Conservation (phyloP, 2,113 vertebrate genomes). For the Spheniscus mendiculus region DNA sequence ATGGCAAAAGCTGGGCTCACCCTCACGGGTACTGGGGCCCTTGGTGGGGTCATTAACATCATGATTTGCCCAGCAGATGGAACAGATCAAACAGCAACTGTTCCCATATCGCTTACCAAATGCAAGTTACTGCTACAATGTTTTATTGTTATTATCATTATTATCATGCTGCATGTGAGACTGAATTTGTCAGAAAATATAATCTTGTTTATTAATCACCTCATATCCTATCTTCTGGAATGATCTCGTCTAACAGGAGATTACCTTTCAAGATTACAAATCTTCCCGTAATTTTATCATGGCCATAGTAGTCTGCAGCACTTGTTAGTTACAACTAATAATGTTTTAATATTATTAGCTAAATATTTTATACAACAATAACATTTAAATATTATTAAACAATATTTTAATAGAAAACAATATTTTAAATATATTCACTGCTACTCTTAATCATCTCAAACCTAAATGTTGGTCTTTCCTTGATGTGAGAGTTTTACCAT, state of each 20-base stretch:
- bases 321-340: background rate
- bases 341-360: background rate
- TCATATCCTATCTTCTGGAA: background rate
- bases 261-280: background rate
- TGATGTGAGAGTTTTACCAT: background rate
- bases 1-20: background rate
- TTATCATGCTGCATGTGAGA: background rate
- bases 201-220: background rate
- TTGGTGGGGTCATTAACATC: background rate
- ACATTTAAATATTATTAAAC: background rate
- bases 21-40: background rate
- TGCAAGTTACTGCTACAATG: fast-evolving
- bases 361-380: background rate
- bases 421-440: background rate
- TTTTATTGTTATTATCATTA: background rate
- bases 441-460: background rate
- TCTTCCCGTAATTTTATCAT: background rate
- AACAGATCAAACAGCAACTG: background rate
- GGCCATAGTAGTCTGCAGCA: fast-evolving
- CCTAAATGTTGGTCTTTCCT: background rate
- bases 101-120: fast-evolving
- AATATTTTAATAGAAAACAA: background rate
- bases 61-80: background rate
- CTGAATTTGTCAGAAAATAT: background rate
- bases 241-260: background rate